These are phyloP conservation scores for Catharus ustulatus DNA, from an alignment of 2,797 vertebrate genomes.

Conservation along the genomic window DNA sequence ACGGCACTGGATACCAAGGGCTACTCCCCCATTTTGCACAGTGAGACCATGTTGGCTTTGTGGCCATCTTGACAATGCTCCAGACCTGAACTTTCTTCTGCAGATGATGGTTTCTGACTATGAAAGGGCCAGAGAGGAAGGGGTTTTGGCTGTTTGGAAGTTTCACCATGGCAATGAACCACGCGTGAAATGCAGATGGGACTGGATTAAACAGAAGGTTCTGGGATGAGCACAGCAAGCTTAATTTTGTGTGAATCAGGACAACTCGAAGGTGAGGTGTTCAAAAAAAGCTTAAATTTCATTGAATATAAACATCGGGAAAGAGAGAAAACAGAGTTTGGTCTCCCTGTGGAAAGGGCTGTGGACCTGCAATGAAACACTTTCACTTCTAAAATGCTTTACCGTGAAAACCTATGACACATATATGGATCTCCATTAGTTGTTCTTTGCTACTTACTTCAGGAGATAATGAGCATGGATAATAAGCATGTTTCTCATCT, in stretches of 20 bases:
- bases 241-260: not conserved
- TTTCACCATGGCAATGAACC: not conserved
- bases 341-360: not conserved
- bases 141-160: not conserved
- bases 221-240: not conserved
- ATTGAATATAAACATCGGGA: not conserved
- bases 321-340: not conserved
- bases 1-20: not conserved
- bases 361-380: not conserved
- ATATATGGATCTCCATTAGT: not conserved
- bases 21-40: not conserved
- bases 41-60: not conserved
- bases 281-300: not conserved
- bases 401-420: not conserved
- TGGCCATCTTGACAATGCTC: rapidly evolving
- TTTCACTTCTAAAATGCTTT: not conserved
- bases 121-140: not conserved
- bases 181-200: not conserved
- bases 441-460: not conserved
- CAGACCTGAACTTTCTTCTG: not conserved
- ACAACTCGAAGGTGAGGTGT: not conserved
- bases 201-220: not conserved
- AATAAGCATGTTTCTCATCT: not conserved
- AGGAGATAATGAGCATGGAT: not conserved
- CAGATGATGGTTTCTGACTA: not conserved